These are phyloP conservation scores for Bombus difficillimus DNA, from an alignment of 1,140 invertebrate species.

Conservation along the genomic window DNA sequence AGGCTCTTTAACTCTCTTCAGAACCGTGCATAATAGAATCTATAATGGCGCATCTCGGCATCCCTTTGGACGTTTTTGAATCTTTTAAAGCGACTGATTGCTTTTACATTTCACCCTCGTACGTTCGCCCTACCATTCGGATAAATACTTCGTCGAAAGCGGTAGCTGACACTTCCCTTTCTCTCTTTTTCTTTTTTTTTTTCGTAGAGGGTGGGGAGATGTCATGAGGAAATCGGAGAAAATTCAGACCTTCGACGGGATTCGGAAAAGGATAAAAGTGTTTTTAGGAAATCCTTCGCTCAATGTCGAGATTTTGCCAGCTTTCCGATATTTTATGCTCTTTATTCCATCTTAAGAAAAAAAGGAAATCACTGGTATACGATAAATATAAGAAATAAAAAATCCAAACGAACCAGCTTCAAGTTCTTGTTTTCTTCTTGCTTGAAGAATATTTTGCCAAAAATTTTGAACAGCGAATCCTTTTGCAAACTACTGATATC, in stretches of 20 bases:
- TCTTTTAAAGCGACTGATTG: constrained; percentile 54
- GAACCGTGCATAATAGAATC: constrained; percentile 48
- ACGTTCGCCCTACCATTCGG: constrained; percentile 16
- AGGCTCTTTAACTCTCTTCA: constrained; percentile 41
- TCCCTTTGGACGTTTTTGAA: constrained; percentile 50
- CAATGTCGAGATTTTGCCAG: not conserved
- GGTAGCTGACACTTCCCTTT: constrained; percentile 38
- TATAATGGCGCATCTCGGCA: constrained; percentile 49
- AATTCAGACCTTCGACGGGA: constrained; percentile 36
- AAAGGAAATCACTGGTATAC: not conserved
- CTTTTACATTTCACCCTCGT: constrained; percentile 49
- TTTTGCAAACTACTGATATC: not conserved
- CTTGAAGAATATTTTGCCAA: not conserved
- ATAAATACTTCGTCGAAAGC: constrained; percentile 52
- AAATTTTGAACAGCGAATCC: not conserved
- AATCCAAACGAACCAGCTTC: not conserved
- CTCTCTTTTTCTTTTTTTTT: not conserved
- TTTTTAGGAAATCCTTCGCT: constrained; percentile 34
- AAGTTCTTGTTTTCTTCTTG: not conserved
- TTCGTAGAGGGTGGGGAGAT: not conserved
- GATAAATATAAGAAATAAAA: not conserved
- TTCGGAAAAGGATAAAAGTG: constrained; percentile 30
- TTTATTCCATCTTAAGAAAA: not conserved
- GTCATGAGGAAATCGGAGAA: constrained; percentile 35
- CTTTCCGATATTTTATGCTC: not conserved